Conservation (phyloP, 2,888 invertebrate genomes). For the Hirtodrosophila alboralis region DNA sequence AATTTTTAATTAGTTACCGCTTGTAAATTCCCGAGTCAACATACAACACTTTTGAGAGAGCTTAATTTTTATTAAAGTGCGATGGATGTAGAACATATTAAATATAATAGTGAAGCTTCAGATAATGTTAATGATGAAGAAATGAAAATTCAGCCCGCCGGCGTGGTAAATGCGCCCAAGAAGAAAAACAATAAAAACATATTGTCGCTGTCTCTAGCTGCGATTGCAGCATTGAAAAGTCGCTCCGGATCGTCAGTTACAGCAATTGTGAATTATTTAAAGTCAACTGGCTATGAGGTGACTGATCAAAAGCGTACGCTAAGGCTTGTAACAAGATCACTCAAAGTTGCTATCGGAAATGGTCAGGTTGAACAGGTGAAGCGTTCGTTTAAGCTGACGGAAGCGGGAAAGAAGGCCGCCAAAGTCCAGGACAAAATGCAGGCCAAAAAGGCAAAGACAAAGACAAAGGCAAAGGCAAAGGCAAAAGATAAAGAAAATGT, state of each 20-base stretch:
- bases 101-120: not conserved
- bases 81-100: no score
- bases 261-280: constrained; percentile 30
- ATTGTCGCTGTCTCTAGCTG: not conserved
- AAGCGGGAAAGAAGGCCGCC: not conserved
- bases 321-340: not conserved
- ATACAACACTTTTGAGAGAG: not conserved
- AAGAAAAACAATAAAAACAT: not conserved
- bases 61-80: no score
- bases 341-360: constrained; percentile 7
- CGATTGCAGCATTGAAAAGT: constrained; percentile 13
- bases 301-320: not conserved
- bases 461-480: not conserved
- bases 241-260: constrained; percentile 30
- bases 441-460: constrained; percentile 1
- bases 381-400: constrained; percentile 25
- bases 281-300: constrained; percentile 10
- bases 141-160: not conserved
- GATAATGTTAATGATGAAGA: no score
- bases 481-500: no score
- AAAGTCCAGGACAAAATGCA: constrained; percentile 19
- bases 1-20: not conserved
- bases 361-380: constrained; percentile 24
- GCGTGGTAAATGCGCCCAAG: not conserved
- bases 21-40: not conserved